Percentiles rank a stretch among this genome's conserved stretches.
phyloP scores from a whole-genome alignment of 2,888 invertebrate species.

The Drosophila melanosoma region DNA sequence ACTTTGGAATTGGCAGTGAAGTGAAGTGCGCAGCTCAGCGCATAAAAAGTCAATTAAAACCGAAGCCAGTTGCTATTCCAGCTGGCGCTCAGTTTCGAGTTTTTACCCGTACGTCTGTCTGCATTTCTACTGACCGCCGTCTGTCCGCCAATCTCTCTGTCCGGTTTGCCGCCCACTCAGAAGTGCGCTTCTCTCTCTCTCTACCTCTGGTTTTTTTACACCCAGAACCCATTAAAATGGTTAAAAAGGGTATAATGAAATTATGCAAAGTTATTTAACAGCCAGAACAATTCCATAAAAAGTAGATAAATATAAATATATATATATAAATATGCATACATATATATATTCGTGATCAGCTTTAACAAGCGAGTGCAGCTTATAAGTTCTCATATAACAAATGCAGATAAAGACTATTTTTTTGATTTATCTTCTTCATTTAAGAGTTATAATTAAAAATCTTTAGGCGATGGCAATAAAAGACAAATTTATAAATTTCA shows the following conservation, averaged over 20 bases:
- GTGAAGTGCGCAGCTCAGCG: constrained; percentile 66
- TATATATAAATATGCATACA: neutral
- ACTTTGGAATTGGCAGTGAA: constrained; percentile 56
- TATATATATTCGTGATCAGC: neutral
- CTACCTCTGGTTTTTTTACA: neutral
- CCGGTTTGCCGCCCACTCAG: constrained; percentile 18
- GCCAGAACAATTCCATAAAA: neutral
- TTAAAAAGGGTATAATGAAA: constrained; percentile 5
- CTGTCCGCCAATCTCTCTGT: constrained; percentile 7
- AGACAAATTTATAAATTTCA: neutral
- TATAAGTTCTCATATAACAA: neutral
- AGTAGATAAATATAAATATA: neutral
- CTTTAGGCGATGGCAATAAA: neutral
- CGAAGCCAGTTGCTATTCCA: constrained; percentile 67
- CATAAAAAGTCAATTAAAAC: constrained; percentile 83
- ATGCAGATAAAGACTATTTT: neutral
- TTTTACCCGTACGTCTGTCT: constrained; percentile 15
- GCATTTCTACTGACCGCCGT: constrained; percentile 7
- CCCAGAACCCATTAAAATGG: neutral
- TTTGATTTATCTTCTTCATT: too few relatives aligned
- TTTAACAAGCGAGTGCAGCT: neutral
- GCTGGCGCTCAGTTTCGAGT: constrained; percentile 66
- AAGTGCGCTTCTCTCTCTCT: neutral
- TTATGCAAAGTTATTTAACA: neutral
- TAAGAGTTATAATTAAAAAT: neutral